phyloP scores from a whole-genome alignment of 2,113 vertebrate species.

The Ailuropoda melanoleuca region DNA sequence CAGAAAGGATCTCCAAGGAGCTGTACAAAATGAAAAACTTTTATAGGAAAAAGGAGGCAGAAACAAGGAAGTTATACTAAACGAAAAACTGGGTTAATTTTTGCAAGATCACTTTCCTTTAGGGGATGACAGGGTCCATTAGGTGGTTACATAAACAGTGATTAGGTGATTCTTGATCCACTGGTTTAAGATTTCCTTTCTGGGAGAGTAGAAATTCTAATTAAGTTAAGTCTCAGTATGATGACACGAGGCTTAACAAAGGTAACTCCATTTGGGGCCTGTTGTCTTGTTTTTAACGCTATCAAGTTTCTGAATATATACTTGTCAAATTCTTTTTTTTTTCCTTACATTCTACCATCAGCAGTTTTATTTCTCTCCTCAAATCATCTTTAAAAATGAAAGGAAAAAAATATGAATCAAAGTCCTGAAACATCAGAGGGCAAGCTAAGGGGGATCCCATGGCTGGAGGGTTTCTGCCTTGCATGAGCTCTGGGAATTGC shows the following conservation, averaged over 20 bases:
- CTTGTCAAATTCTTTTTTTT: neutral
- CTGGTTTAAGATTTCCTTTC: neutral
- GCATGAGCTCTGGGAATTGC: rapidly evolving
- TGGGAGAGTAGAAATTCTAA: neutral
- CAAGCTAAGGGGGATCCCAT: rapidly evolving
- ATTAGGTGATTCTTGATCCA: neutral
- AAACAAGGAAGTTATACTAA: neutral
- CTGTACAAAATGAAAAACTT: neutral
- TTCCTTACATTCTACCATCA: neutral
- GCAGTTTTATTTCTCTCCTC: neutral
- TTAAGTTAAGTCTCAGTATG: neutral
- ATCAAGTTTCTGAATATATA: neutral
- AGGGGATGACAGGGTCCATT: neutral
- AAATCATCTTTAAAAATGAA: neutral
- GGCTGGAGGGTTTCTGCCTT: neutral
- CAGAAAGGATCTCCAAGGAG: neutral
- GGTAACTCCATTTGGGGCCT: neutral
- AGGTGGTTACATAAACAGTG: neutral
- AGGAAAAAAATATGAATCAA: neutral
- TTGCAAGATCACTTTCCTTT: neutral
- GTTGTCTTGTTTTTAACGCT: neutral
- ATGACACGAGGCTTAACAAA: neutral
- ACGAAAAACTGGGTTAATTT: neutral
- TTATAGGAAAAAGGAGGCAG: neutral
- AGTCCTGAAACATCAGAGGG: neutral